These are phyloP conservation scores for Palythoa grandis DNA, from an alignment of 92 coral and sea anemone genomes.

Conservation along the genomic window DNA sequence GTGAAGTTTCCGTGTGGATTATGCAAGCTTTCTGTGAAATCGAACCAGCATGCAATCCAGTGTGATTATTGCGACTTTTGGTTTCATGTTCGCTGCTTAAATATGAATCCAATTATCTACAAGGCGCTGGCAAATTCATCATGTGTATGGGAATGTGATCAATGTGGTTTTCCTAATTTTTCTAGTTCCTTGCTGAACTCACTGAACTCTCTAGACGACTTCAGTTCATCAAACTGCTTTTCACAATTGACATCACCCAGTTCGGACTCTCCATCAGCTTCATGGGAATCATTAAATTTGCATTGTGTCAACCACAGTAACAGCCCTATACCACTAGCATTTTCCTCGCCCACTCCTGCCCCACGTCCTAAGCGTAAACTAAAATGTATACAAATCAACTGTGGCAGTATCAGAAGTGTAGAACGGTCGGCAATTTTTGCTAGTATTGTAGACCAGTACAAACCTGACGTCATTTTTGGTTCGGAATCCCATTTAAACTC, in stretches of 20 bases:
- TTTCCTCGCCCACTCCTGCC: conserved; percentile 19
- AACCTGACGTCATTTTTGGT: no score
- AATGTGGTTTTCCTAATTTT: conserved; percentile 11
- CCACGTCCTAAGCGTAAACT: conserved; percentile 22
- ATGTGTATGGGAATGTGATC: no score
- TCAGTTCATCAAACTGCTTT: neutral
- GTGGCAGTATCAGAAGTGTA: conserved; percentile 27
- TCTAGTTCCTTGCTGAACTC: conserved; percentile 21
- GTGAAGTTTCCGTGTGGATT: no score
- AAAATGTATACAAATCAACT: conserved; percentile 29
- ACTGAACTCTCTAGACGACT: neutral
- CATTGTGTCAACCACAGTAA: neutral
- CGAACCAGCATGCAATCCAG: no score
- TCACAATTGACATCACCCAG: neutral
- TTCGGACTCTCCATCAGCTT: neutral
- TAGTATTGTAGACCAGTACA: no score
- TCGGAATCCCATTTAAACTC: no score
- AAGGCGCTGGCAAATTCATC: no score
- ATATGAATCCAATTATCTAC: no score
- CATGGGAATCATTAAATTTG: neutral
- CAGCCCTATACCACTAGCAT: conserved; percentile 12
- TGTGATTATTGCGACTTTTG: no score
- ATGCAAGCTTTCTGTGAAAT: no score
- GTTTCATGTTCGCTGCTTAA: no score
- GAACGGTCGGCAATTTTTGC: neutral